Base-by-base conservation (phyloP, 2,797 vertebrate genomes). In the Ceyx erithaca region DNA sequence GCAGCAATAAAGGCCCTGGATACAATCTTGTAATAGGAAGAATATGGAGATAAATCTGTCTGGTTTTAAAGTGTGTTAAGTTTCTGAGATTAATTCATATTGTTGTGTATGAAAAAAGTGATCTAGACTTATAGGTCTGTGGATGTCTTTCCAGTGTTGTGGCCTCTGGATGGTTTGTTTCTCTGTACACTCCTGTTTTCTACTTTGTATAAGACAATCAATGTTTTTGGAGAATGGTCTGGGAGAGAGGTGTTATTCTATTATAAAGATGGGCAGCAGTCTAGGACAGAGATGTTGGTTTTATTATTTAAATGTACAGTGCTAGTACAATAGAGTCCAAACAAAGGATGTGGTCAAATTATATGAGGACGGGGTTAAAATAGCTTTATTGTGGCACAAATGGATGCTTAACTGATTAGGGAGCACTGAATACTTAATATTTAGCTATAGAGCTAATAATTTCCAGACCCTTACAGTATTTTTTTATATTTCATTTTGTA, bases 11-110 rank as follows among this genome's bases (percentile, higher is more conserved):
- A 77, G 71, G 26, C 84, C 93, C 76, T 2, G 40, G 79, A 90
- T 91, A 61, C 73, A 85, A 61, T 31, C 49, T 75, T 89, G 61
- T 95, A 93, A 90, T 92, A 69, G 35, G 28, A 79, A 69, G 67
- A 94, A 75, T 80, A 87, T 85, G 80, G 85, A 89, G 76, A 85
- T 21, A 90, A 95, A 93, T 92, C 87, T 95, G 87, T 89, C 91
- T 76, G 40, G 12, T 76, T 96, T 95, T 69, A 75, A 76, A 7
- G 15, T 31, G 51, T 46, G 15, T 28, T 77, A 62, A 8, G 4
- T 71, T 93, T 87, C 62, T 40, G 79, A 89, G 66, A 89, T 48
- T 52, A 91, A 75, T 66, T 87, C 9, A 18, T 13, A 20, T 7
- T n/a, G 31, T 40, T 86, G 28, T 43, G 10, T 80, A 35, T 68